A percentile compares a stretch with the other conserved stretches of the same genome.
These are phyloP conservation scores for Otis tarda DNA, from an alignment of 2,113 vertebrate genomes.

Conservation along the genomic window DNA sequence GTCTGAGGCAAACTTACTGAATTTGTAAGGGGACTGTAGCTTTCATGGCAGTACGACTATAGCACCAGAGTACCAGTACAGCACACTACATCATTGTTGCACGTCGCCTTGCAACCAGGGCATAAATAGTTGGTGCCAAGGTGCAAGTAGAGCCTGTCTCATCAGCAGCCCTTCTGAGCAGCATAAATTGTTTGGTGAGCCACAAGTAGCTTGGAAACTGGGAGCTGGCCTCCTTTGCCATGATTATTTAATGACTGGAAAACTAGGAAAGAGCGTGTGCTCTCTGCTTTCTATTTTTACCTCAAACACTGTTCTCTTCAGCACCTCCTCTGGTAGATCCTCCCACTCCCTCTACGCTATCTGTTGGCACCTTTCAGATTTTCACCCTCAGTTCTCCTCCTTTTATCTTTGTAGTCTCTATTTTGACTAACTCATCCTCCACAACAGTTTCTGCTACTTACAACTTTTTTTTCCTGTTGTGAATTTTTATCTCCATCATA, in stretches of 20 bases:
- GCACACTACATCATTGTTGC: not conserved
- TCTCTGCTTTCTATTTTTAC: not conserved
- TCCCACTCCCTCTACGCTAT: not conserved
- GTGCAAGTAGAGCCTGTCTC: not conserved
- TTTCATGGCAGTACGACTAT: rapidly evolving
- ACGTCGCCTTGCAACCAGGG: not conserved
- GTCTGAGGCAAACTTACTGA: not conserved
- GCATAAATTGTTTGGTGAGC: not conserved
- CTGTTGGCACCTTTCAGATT: conserved; percentile 8
- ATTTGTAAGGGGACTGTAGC: not conserved
- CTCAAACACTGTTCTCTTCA: not conserved
- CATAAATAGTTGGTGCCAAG: not conserved
- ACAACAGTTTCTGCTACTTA: not conserved
- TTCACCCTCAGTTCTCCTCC: not conserved
- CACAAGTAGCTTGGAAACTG: not conserved
- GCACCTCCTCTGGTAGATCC: not conserved
- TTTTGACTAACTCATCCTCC: conserved; percentile 23
- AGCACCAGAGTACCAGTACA: not conserved
- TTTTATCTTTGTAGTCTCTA: conserved; percentile 1
- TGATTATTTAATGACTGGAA: not conserved
- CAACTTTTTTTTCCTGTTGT: not conserved
- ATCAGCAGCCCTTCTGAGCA: not conserved
- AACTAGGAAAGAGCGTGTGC: not conserved
- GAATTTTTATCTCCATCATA: not conserved
- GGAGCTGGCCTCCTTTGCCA: not conserved